phyloP scores from a whole-genome alignment of 2,113 vertebrate genomes.

The Micronisus gabar region DNA sequence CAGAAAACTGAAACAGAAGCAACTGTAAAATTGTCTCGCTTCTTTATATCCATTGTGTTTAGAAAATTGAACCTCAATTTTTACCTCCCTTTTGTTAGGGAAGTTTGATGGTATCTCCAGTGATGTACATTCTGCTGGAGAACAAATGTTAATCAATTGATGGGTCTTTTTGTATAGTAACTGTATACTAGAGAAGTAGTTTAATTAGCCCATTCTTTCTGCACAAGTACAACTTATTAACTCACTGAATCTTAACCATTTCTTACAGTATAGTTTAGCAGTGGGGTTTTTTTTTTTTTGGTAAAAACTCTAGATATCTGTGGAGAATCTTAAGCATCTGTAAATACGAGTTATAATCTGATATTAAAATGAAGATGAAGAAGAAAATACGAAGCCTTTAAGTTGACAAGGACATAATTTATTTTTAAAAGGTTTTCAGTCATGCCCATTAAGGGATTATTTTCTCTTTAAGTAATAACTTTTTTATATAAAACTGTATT shows the following conservation, averaged over 20 bases:
- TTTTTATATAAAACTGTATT: not conserved
- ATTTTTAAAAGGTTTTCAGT: not conserved
- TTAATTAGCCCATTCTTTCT: not conserved
- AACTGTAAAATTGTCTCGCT: not conserved
- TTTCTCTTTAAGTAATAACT: not conserved
- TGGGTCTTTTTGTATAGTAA: not conserved
- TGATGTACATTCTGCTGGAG: not conserved
- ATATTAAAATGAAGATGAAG: not conserved
- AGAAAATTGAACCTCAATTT: not conserved
- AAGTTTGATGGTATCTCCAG: not conserved
- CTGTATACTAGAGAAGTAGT: not conserved
- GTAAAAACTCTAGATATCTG: not conserved
- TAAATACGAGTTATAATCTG: not conserved
- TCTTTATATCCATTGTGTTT: not conserved
- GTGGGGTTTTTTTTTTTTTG: not conserved
- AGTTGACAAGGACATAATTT: not conserved
- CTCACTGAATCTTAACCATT: not conserved
- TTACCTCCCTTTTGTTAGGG: not conserved
- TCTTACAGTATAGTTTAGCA: not conserved
- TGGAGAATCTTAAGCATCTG: not conserved
- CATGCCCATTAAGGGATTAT: not conserved
- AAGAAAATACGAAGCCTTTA: not conserved
- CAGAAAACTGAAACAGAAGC: not conserved
- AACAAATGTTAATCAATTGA: not conserved
- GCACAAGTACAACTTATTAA: not conserved